Evolutionary conservation across 2,113 vertebrate genomes (phyloP), one percentile per base, ranked within the genome.

Genomic region (Grallaria varia): DNA sequence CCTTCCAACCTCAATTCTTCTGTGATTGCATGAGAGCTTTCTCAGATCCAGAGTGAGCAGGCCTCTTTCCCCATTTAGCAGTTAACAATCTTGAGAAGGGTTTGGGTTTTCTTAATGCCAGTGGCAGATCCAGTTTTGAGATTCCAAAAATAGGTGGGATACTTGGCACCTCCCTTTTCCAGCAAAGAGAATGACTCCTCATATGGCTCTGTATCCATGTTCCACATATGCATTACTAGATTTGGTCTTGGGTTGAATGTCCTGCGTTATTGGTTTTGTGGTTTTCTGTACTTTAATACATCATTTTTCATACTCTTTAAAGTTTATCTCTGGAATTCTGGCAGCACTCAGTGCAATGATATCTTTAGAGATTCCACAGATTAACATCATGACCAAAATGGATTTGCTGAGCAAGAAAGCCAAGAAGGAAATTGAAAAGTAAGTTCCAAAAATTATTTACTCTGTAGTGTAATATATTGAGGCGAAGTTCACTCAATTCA

Each of bases 311-410:
- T 95, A 24, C 84, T 75, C 44, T 95, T 53, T 86, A 25, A 76
- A 99, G 99, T 99, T 99, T 93, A 98, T 99, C 92, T 99, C 99
- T 52, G 99, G 99, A 79, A 98, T 99, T 89, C 98, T 99, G 99
- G 99, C 99, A 52, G 99, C 99, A 13, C 97, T 99, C 66, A 99
- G 99, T 83, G 98, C 99, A 40, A 99, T 99, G 99, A 97, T 99
- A 83, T 98, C 98, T 31, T 96, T 99, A 82, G 99, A 99, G 97
- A 99, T 99, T 83, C 99, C 99, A 33, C 99, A 99, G 92, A 97
- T 99, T 67, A 99, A 99, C 75, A 98, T 99, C 96, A 99, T 99
- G 99, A 99, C 99, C 23, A 99, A 99, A 98, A 99, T 99, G 99
- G 99, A 99, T 97, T 98, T 99, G 84, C 98, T 99, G 31, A 99